These are phyloP conservation scores for Podargus strigoides DNA, from an alignment of 2,797 vertebrate genomes.

Conservation along the genomic window DNA sequence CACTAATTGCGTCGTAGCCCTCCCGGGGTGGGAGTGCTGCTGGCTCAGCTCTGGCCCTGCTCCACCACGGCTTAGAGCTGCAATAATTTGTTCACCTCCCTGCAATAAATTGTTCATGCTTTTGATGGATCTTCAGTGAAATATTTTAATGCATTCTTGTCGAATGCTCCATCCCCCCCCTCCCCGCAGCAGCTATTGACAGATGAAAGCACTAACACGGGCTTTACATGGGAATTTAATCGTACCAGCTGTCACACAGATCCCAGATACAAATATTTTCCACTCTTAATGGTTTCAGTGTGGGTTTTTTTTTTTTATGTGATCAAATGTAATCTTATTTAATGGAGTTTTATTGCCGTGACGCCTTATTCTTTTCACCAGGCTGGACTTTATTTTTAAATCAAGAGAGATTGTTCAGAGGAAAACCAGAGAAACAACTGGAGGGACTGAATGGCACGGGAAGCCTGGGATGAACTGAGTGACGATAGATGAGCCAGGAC, in stretches of 20 bases:
- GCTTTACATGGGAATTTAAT: background rate
- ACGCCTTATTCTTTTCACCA: background rate
- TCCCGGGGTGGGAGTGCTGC: background rate
- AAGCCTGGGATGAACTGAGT: fast-evolving
- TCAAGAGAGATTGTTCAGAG: background rate
- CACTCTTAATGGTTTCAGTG: background rate
- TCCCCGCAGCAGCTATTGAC: background rate
- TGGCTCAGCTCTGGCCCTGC: background rate
- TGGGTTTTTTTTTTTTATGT: background rate
- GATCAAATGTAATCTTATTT: conserved; percentile 19
- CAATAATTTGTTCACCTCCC: background rate
- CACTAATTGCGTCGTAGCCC: background rate
- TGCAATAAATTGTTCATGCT: background rate
- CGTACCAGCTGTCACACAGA: background rate
- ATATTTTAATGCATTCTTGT: background rate
- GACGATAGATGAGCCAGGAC: background rate
- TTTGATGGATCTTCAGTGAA: background rate
- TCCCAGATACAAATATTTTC: background rate
- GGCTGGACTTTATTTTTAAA: background rate
- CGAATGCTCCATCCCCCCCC: background rate
- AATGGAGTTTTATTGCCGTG: background rate
- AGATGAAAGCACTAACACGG: background rate
- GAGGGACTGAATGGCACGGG: background rate
- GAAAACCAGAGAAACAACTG: background rate
- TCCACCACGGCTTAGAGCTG: background rate